These are phyloP conservation scores for Gallirallus australis DNA, from an alignment of 2,797 vertebrate species.

Conservation along the genomic window DNA sequence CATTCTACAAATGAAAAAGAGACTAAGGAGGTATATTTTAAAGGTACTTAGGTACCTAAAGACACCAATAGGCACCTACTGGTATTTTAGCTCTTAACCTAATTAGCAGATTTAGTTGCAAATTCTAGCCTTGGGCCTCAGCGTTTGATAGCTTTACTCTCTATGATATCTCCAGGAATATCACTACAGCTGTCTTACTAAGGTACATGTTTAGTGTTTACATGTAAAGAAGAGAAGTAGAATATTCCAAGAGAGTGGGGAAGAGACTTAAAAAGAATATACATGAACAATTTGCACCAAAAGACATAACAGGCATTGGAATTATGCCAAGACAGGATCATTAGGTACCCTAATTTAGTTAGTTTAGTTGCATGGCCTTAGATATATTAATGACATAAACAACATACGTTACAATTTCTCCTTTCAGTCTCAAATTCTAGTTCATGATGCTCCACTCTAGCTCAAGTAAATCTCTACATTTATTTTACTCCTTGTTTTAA, in stretches of 20 bases:
- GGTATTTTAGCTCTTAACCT: slow-evolving; percentile 37
- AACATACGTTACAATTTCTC: neutral
- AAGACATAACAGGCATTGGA: neutral
- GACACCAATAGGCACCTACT: neutral
- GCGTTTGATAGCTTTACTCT: slow-evolving; percentile 14
- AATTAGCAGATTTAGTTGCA: slow-evolving; percentile 50
- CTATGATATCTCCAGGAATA: slow-evolving; percentile 2
- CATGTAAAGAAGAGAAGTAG: neutral
- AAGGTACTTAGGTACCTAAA: slow-evolving; percentile 17
- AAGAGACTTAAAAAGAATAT: neutral
- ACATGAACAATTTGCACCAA: neutral
- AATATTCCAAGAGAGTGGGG: neutral
- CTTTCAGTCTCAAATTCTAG: neutral
- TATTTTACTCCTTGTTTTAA: neutral
- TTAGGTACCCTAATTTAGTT: neutral
- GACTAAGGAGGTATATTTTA: neutral
- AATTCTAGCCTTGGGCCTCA: slow-evolving; percentile 39
- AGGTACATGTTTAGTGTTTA: neutral
- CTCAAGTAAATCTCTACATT: neutral
- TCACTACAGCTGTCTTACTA: neutral
- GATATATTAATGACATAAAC: neutral
- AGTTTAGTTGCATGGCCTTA: neutral
- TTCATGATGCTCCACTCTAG: neutral
- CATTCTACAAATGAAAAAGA: neutral
- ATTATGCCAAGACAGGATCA: neutral